These are phyloP conservation scores for Nymphicus hollandicus DNA, from an alignment of 2,113 vertebrate species.

Conservation along the genomic window DNA sequence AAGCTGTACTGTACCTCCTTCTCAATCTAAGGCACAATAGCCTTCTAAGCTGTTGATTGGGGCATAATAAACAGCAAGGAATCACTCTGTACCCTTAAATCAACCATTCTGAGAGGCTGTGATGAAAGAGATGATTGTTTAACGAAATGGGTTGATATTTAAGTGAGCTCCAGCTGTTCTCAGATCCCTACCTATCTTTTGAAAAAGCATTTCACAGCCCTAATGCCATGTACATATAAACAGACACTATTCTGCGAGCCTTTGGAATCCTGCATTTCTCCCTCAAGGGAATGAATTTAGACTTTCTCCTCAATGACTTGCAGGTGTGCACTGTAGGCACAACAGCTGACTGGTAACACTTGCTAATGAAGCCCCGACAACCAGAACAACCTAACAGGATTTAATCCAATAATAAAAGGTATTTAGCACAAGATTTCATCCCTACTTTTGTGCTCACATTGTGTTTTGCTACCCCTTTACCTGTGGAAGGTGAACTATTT, in stretches of 20 bases:
- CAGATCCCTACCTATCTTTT: not conserved
- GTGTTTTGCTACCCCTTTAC: not conserved
- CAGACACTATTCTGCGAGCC: not conserved
- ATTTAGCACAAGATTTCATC: not conserved
- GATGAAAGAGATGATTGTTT: conserved; percentile 25
- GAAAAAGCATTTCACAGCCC: not conserved
- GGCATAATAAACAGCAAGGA: conserved; percentile 6
- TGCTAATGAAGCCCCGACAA: not conserved
- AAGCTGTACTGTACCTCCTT: not conserved
- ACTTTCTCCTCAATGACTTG: not conserved
- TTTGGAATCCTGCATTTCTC: not conserved
- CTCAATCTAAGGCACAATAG: not conserved
- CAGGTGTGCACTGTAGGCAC: not conserved
- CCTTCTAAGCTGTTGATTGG: not conserved
- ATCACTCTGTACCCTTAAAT: not conserved
- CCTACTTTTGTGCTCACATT: not conserved
- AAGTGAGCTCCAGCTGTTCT: not conserved
- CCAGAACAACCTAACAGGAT: not conserved
- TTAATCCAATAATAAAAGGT: not conserved
- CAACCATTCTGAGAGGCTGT: not conserved
- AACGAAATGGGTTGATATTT: not conserved
- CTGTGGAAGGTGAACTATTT: not conserved
- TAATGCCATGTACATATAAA: not conserved
- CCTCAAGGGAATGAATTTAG: not conserved
- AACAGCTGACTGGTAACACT: not conserved